Conservation (phyloP, 2,797 vertebrate genomes). For the Gila robusta region DNA sequence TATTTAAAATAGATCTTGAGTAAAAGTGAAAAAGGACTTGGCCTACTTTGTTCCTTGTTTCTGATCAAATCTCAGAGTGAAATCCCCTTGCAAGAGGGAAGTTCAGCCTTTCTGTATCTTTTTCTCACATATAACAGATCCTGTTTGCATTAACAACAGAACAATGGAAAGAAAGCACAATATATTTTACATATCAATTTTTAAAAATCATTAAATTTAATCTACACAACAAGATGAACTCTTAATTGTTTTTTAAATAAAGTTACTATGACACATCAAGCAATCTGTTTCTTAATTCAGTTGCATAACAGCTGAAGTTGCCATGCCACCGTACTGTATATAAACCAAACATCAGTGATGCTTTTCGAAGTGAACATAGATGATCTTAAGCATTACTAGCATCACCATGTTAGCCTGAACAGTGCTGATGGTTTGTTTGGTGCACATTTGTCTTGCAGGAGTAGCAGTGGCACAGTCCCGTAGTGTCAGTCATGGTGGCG, state of each 20-base stretch:
- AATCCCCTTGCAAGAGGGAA: constrained; percentile 40
- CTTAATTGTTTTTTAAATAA: background rate
- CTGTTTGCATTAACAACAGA: background rate
- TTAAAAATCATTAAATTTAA: background rate
- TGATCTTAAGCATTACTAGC: background rate
- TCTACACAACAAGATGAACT: background rate
- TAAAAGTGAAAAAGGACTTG: constrained; percentile 24
- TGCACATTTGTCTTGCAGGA: constrained; percentile 51
- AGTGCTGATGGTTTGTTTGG: background rate
- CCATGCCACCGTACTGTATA: background rate
- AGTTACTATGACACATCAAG: background rate
- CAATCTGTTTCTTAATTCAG: background rate
- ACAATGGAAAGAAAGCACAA: background rate
- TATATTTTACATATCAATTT: background rate
- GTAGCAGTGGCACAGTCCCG: constrained; percentile 65
- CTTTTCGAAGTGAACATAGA: background rate
- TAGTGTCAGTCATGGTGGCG: constrained; percentile 91
- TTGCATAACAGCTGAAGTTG: background rate
- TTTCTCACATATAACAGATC: background rate
- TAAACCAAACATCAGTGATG: background rate
- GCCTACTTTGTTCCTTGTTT: constrained; percentile 49
- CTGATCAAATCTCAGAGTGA: constrained; percentile 8
- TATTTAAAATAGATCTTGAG: background rate
- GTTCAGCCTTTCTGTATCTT: background rate
- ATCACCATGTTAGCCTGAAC: background rate